Conservation (phyloP, 2,113 vertebrate genomes). For the Megalops atlanticus region DNA sequence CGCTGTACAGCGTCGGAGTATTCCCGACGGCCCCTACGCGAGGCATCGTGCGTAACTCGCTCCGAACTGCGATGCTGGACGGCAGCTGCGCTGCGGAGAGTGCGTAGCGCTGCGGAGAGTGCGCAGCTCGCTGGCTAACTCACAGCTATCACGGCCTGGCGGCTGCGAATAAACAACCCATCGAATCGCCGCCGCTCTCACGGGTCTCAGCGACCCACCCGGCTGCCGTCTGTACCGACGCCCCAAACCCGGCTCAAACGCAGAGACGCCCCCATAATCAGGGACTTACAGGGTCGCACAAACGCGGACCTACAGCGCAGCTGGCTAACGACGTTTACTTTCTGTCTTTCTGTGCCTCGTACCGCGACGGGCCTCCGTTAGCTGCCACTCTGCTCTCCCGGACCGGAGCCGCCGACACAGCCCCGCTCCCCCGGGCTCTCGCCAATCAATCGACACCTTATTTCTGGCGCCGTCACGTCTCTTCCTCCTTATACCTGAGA, state of each 20-base stretch:
- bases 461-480: background rate
- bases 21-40: slow-evolving; percentile 39
- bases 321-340: slow-evolving; percentile 10
- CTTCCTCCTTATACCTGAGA: background rate
- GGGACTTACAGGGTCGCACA: background rate
- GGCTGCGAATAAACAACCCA: slow-evolving; percentile 46
- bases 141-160: slow-evolving; percentile 39
- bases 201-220: background rate
- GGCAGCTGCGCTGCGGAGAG: slow-evolving; percentile 30
- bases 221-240: background rate
- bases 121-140: too few species aligned
- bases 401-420: slow-evolving; percentile 54
- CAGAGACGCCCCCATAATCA: background rate
- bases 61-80: background rate
- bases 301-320: background rate
- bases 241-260: background rate
- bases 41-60: slow-evolving; percentile 35
- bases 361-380: slow-evolving; percentile 37
- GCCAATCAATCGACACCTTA: slow-evolving; percentile 37
- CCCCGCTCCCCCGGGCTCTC: slow-evolving; percentile 20
- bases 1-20: slow-evolving; percentile 14
- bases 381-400: slow-evolving; percentile 36
- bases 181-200: background rate
- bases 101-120: slow-evolving; percentile 35
- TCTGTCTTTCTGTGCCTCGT: slow-evolving; percentile 17